Base-by-base conservation (phyloP, 1,140 invertebrate genomes). In the Halesus radiatus region DNA sequence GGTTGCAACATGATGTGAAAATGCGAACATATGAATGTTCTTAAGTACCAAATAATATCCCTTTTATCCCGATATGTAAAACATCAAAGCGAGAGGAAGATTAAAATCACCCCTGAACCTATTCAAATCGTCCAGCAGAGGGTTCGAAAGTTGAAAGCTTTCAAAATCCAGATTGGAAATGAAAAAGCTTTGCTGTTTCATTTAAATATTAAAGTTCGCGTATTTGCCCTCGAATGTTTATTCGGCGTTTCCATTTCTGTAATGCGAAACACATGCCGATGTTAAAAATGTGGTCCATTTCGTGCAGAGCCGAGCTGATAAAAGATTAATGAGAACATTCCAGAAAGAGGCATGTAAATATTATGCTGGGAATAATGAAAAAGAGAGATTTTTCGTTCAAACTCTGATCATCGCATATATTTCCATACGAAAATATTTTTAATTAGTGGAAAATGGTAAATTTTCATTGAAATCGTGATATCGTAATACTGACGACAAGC, bases 71-170 rank as follows among this genome's bases (percentile, higher is more conserved):
- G 10, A 13, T 13, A 45, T 8, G 8, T 45, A 13, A 45, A 45
- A 32, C 29, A 66, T 66, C 62, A 66, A 66, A 66, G 62, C 62
- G 10, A 66, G 26, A 66, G 37, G 37, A 66, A 66, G 26, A 60
- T 60, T 60, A 23, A 60, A 60, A 60, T 23, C 56, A 8, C 56
- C 20, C 56, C 20, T 20, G 56, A 7, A 60, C 26, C 16, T 29
- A 66, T 66, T 66, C 16, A 66, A 66, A 66, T 66, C 22, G 10
- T 15, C 29, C 29, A 26, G 10, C n/a, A 15, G 1, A 66, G 22
- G 62, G 7, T 6, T 66, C 7, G 62, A 26, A 66, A 26, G 3
- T 66, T 16, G 37, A 13, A 45, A 45, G 37, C 37, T 45, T 45
- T 45, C 10, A 45, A 45, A 45, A 45, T 13, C 10, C 13, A 7